Base-by-base conservation (phyloP, 2,888 invertebrate species). In the Drosophila helvetica region DNA sequence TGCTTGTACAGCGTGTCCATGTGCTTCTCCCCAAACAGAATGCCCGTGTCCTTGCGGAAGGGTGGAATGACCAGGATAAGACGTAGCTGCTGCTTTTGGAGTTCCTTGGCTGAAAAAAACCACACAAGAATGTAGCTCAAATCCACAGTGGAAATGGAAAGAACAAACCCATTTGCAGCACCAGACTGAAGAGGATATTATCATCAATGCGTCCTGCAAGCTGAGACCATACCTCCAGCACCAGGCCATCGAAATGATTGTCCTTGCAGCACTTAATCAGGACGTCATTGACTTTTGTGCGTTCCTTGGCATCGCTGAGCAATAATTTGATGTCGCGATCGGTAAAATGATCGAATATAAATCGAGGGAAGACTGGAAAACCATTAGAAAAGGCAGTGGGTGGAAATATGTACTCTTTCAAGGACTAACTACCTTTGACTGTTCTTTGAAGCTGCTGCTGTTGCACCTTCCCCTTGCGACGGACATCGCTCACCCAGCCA, bases 161-260 rank as follows among this genome's bases (percentile, higher is more conserved):
- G 6, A 30, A 57, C 64, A 12, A 60, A 90, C 90, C 81, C 79
- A 96, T 93, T 68, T 93, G 92, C 83, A 94, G 94, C 47, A 97
- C 93, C 80, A 96, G 93, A 74, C 93, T 93, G 55, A 94, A 93
- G 60, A 96, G 93, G 55, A 93, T 90, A 51, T 93, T 91, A 74
- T 93, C 92, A 75, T 94, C 93, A 1, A 94, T 93, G 86, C 95
- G 93, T 79, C 96, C 94, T 82, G 96, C 94, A 89, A 97, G 93
- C 92, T 97, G 97, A 18, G 96, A 95, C 95, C 98, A 97, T 56
- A 98, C 94, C 92, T 99, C 99, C 4, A 99, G 90, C 0, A 98
- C 97, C 43, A 96, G 94, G 1, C 99, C 99, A 92, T 97, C 95
- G 92, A 99, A 98, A 75, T 95, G 94, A 92, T 96, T 94, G 67